phyloP scores from a whole-genome alignment of 2,888 invertebrate species.

The Apamea monoglypha region DNA sequence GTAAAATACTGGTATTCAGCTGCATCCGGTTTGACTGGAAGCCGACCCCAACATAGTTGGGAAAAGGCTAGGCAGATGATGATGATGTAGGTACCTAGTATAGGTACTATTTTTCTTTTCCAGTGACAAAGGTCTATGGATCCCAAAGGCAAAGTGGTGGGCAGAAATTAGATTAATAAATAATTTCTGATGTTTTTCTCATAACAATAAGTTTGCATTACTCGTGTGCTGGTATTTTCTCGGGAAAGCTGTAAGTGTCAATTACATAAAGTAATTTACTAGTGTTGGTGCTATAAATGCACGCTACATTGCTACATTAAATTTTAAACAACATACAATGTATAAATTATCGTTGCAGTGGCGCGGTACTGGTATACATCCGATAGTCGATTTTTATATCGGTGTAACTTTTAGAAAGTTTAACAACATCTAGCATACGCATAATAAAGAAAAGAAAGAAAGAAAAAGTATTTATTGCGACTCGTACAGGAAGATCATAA shows the following conservation, averaged over 20 bases:
- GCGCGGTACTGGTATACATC: not conserved
- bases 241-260: conserved; percentile 46
- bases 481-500: too few relatives aligned
- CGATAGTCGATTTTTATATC: conserved; percentile 1
- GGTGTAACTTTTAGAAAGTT: not conserved
- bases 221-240: conserved; percentile 17
- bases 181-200: not conserved
- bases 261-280: conserved; percentile 35
- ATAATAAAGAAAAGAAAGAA: too few relatives aligned
- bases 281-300: conserved; percentile 10
- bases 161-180: not conserved
- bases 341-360: conserved; percentile 44
- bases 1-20: too few relatives aligned
- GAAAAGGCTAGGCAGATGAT: too few relatives aligned
- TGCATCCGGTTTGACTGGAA: too few relatives aligned
- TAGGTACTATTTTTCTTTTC: not conserved
- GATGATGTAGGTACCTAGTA: too few relatives aligned
- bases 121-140: not conserved
- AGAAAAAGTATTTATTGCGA: too few relatives aligned
- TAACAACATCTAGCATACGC: not conserved
- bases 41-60: too few relatives aligned
- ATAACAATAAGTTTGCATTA: conserved; percentile 1
- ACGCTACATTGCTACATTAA: conserved; percentile 14
- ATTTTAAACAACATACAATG: conserved; percentile 24
- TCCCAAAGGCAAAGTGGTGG: not conserved